These are phyloP conservation scores for Oreohelix idahoensis DNA, from an alignment of 1,140 invertebrate species.

Conservation along the genomic window DNA sequence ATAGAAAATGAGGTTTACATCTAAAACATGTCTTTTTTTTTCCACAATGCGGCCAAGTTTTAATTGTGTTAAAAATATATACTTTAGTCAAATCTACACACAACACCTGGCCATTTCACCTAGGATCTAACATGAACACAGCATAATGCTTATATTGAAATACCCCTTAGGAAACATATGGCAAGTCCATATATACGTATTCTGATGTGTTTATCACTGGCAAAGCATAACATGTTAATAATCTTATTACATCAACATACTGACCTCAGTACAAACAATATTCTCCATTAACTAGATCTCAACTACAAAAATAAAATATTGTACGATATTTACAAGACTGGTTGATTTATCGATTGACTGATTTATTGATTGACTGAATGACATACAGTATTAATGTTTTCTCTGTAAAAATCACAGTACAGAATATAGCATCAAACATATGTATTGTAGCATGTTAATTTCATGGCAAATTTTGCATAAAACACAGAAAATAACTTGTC, in stretches of 20 bases:
- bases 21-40: too few species aligned
- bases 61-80: too few species aligned
- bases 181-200: too few species aligned
- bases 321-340: neutral
- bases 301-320: conserved; percentile 3
- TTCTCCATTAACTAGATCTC: neutral
- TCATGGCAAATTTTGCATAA: neutral
- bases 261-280: neutral
- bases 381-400: neutral
- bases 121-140: too few species aligned
- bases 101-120: too few species aligned
- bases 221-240: neutral
- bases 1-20: too few species aligned
- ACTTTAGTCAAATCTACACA: too few species aligned
- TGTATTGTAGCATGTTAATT: neutral
- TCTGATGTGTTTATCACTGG: too few species aligned
- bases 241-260: neutral
- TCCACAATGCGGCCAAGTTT: too few species aligned
- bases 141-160: too few species aligned
- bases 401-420: conserved; percentile 7
- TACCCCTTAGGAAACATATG: too few species aligned
- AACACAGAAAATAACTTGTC: neutral
- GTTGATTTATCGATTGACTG: neutral
- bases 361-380: neutral
- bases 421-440: neutral